Percentiles rank a stretch among this genome's conserved stretches.
Evolutionary conservation across 2,888 invertebrate species (phyloP).

Genomic region (Luperina nickerlii): DNA sequence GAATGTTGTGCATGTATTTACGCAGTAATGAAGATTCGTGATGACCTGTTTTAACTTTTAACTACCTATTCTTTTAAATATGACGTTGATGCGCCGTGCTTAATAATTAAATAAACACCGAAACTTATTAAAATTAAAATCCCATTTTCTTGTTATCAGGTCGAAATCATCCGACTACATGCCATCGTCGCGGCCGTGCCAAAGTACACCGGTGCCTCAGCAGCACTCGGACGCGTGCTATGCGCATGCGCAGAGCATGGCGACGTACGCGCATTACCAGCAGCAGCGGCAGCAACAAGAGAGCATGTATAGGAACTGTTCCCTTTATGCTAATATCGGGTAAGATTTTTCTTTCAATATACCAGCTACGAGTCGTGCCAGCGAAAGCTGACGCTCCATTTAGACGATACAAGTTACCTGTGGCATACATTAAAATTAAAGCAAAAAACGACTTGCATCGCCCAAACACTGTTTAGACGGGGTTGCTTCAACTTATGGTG

Average conservation of each 20-base stretch:
- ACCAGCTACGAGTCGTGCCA: too few relatives aligned
- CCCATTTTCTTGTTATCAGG: slow-evolving; percentile 21
- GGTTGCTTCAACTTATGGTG: neutral
- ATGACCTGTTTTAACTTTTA: neutral
- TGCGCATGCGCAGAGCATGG: slow-evolving; percentile 79
- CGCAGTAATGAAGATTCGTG: neutral
- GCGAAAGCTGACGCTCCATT: neutral
- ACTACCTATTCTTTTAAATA: neutral
- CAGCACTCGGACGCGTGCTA: slow-evolving; percentile 84
- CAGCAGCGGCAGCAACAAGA: slow-evolving; percentile 84
- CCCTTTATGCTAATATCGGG: slow-evolving; percentile 88
- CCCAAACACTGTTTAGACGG: neutral
- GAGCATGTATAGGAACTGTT: slow-evolving; percentile 89
- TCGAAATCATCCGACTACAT: slow-evolving; percentile 81
- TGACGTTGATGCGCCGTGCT: neutral
- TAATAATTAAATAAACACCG: neutral
- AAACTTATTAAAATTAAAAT: slow-evolving; percentile 6
- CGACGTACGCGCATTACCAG: slow-evolving; percentile 80
- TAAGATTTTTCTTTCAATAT: slow-evolving; percentile 62
- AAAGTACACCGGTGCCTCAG: slow-evolving; percentile 73
- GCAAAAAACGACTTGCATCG: neutral
- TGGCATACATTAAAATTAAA: neutral
- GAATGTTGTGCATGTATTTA: neutral
- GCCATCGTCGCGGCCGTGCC: slow-evolving; percentile 75
- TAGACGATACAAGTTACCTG: neutral